These are phyloP conservation scores for Brachypalpus laphriformis DNA, from an alignment of 2,888 invertebrate species.

Conservation along the genomic window DNA sequence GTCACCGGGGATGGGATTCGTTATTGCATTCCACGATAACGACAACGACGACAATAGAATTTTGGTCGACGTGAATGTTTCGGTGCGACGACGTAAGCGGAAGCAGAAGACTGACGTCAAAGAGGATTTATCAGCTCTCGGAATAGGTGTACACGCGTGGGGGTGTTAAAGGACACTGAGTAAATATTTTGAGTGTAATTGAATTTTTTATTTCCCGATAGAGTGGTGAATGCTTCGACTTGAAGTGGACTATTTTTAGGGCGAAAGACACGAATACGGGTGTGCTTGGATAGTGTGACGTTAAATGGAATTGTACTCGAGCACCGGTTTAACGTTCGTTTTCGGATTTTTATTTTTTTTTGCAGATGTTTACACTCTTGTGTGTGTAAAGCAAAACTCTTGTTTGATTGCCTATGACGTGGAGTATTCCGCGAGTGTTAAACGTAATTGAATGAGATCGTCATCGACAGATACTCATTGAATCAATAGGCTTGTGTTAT, in stretches of 20 bases:
- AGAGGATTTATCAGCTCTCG: constrained; percentile 39
- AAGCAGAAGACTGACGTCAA: constrained; percentile 57
- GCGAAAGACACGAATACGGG: background rate
- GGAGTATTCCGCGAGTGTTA: background rate
- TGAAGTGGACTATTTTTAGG: constrained; percentile 26
- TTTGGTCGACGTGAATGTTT: background rate
- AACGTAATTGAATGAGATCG: background rate
- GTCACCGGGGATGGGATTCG: background rate
- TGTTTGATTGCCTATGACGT: background rate
- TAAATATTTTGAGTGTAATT: constrained; percentile 46
- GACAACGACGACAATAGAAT: constrained; percentile 23
- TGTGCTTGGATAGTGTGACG: too few relatives aligned
- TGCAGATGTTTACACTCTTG: constrained; percentile 29
- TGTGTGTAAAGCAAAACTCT: background rate
- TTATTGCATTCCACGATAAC: constrained; percentile 35
- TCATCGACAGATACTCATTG: too few relatives aligned
- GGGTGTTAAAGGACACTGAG: constrained; percentile 32
- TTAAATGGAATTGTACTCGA: constrained; percentile 29
- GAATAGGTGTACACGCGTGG: background rate
- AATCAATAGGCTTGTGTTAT: too few relatives aligned
- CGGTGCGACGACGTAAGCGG: constrained; percentile 52
- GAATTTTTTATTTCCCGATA: background rate
- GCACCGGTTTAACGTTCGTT: background rate
- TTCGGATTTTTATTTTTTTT: too few relatives aligned
- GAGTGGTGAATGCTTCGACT: background rate